phyloP scores from a whole-genome alignment of 2,888 invertebrate species.

The Calliopum simillimum region DNA sequence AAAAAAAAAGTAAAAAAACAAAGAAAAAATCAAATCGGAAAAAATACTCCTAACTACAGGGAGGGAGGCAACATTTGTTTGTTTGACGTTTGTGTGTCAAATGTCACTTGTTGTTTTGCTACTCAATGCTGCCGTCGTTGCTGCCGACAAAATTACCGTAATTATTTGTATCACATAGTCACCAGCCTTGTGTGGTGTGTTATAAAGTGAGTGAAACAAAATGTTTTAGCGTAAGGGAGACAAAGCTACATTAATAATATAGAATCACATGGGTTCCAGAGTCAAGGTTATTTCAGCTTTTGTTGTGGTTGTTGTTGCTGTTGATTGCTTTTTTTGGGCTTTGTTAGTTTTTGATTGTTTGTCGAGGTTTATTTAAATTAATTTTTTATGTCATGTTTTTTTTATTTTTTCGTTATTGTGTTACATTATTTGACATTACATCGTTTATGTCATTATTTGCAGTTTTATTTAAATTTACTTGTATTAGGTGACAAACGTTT shows the following conservation, averaged over 20 bases:
- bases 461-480: not conserved
- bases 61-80: slow-evolving; percentile 18
- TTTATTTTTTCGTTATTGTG: not conserved
- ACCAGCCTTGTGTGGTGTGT: not conserved
- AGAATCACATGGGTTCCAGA: slow-evolving; percentile 8
- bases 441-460: slow-evolving; percentile 6
- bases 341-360: not conserved
- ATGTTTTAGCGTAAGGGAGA: not conserved
- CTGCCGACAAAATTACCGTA: slow-evolving; percentile 16
- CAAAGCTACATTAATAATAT: not conserved
- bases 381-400: not conserved
- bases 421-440: not conserved
- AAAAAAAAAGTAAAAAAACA: not conserved
- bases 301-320: not conserved
- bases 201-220: not conserved
- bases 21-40: not conserved
- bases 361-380: slow-evolving; percentile 13
- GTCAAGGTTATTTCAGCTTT: slow-evolving; percentile 15
- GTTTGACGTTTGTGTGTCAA: slow-evolving; percentile 6
- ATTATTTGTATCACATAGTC: slow-evolving; percentile 6
- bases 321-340: not conserved
- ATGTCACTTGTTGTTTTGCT: not conserved
- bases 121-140: not conserved
- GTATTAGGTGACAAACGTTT: slow-evolving; percentile 8
- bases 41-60: not conserved